A percentile compares a stretch with the other conserved stretches of the same genome.
phyloP scores from a whole-genome alignment of 2,888 invertebrate genomes.

The Ectemnius lituratus region DNA sequence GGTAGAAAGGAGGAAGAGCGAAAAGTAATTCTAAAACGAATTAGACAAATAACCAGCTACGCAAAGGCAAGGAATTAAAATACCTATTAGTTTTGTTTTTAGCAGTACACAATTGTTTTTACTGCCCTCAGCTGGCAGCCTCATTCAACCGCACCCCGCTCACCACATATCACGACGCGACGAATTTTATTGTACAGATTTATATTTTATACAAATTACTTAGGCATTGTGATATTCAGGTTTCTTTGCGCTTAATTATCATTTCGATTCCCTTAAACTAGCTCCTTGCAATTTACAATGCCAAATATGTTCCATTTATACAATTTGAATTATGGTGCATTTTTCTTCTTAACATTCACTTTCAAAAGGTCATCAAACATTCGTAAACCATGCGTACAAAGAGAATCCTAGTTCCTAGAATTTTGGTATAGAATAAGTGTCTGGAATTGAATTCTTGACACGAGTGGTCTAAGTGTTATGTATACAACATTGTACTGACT shows the following conservation, averaged over 20 bases:
- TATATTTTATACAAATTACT: constrained; percentile 69
- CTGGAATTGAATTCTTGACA: constrained; percentile 23
- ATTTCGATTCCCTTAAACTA: constrained; percentile 41
- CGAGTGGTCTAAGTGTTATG: constrained; percentile 37
- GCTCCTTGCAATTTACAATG: constrained; percentile 58
- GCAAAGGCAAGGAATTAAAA: constrained; percentile 47
- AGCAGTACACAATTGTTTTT: constrained; percentile 47
- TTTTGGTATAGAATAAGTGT: constrained; percentile 31
- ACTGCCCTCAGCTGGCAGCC: constrained; percentile 37
- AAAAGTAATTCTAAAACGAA: constrained; percentile 33
- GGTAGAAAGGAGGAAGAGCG: constrained; percentile 12
- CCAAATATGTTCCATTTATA: constrained; percentile 54
- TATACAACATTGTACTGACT: constrained; percentile 2
- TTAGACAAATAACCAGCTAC: constrained; percentile 33
- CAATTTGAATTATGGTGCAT: constrained; percentile 43
- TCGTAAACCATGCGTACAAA: constrained; percentile 54
- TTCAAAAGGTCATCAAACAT: constrained; percentile 30
- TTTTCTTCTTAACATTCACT: constrained; percentile 21
- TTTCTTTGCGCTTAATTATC: constrained; percentile 48
- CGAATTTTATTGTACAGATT: constrained; percentile 62
- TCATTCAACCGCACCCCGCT: constrained; percentile 13
- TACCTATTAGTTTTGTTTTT: constrained; percentile 41
- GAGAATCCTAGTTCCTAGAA: constrained; percentile 38
- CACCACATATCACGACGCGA: constrained; percentile 50
- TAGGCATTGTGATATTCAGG: constrained; percentile 65